phyloP scores from a whole-genome alignment of 2,797 vertebrate genomes.

The Sparidentex hasta region DNA sequence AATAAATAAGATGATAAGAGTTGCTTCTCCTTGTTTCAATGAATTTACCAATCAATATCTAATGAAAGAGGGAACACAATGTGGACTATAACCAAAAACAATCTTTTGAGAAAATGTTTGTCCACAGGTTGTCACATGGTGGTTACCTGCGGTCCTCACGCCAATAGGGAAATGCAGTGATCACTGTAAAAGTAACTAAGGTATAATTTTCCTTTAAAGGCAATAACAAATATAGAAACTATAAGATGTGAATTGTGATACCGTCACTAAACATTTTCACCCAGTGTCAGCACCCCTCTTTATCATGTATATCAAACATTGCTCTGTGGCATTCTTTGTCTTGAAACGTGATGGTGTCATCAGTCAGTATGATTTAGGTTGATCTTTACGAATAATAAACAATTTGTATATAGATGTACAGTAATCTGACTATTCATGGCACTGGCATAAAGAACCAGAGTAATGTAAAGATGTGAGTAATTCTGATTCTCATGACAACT shows the following conservation, averaged over 20 bases:
- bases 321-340: neutral
- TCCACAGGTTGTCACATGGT: conserved; percentile 1
- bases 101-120: neutral
- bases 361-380: conserved; percentile 45
- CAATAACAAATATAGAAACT: neutral
- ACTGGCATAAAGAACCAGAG: conserved; percentile 49
- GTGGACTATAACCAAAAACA: neutral
- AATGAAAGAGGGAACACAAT: neutral
- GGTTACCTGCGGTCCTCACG: neutral
- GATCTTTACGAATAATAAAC: neutral
- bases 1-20: neutral
- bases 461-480: conserved; percentile 56
- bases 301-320: conserved; percentile 4
- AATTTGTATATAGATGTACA: too few relatives aligned
- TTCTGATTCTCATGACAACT: conserved; percentile 72
- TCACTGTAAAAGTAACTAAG: neutral
- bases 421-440: conserved; percentile 63
- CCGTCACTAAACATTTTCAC: neutral
- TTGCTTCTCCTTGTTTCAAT: neutral
- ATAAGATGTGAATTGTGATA: neutral
- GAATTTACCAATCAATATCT: neutral
- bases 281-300: neutral
- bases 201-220: conserved; percentile 3
- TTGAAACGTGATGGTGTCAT: conserved; percentile 25
- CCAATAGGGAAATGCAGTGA: neutral